These are phyloP conservation scores for Ditylenchus weischeri DNA, from an alignment of 2,888 invertebrate genomes.

Conservation along the genomic window DNA sequence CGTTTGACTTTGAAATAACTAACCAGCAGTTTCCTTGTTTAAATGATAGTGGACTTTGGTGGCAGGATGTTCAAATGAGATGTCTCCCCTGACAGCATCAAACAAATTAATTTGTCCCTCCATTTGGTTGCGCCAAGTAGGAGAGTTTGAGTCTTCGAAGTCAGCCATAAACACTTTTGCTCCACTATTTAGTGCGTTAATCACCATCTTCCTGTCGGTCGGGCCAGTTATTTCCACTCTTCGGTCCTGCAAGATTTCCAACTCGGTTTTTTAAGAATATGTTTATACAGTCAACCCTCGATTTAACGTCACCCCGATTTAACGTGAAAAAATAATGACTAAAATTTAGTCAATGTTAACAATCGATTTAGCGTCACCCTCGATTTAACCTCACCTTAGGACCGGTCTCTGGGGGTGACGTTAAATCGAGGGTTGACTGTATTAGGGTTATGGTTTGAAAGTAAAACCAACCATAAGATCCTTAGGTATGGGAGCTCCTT, in stretches of 20 bases:
- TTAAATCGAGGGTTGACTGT: too few relatives aligned
- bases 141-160: constrained; percentile 70
- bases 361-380: too few relatives aligned
- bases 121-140: constrained; percentile 72
- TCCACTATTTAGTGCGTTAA: constrained; percentile 68
- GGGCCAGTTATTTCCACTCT: constrained; percentile 63
- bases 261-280: too few relatives aligned
- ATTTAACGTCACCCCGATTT: too few relatives aligned
- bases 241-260: constrained; percentile 49
- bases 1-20: background rate
- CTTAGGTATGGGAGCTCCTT: constrained; percentile 61
- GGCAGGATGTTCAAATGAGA: constrained; percentile 56
- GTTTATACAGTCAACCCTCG: too few relatives aligned
- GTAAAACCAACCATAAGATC: constrained; percentile 34
- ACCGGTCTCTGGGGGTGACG: too few relatives aligned
- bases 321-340: too few relatives aligned
- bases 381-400: too few relatives aligned
- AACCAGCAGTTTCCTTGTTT: constrained; percentile 63
- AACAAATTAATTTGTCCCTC: constrained; percentile 68
- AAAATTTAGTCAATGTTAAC: too few relatives aligned
- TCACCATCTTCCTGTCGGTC: constrained; percentile 66
- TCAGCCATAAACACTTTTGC: constrained; percentile 59
- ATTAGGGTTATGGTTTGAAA: background rate
- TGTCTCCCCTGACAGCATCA: constrained; percentile 64
- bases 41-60: constrained; percentile 56